Percentiles rank a stretch among this genome's conserved stretches.
These are phyloP conservation scores for Metopia argyrocephala DNA, from an alignment of 2,888 invertebrate genomes.

Conservation along the genomic window DNA sequence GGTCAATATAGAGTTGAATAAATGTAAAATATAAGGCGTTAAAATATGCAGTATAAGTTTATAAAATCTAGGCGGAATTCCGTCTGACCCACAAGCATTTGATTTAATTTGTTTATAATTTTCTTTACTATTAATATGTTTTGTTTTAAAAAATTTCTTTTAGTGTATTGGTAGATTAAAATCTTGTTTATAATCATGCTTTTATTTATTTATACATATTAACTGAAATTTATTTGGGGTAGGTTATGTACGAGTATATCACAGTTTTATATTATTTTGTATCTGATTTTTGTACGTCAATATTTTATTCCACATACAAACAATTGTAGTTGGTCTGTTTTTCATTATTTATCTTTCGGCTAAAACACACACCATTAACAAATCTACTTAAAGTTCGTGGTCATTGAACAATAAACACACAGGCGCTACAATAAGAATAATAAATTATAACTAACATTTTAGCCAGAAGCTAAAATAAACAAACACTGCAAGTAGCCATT, in stretches of 20 bases:
- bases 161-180: too few species aligned
- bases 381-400: constrained; percentile 50
- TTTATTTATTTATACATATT: constrained; percentile 33
- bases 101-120: too few species aligned
- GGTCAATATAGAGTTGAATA: too few species aligned
- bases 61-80: too few species aligned
- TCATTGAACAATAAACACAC: constrained; percentile 39
- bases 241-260: constrained; percentile 19
- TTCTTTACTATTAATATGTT: too few species aligned
- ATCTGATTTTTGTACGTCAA: too few species aligned
- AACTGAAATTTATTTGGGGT: constrained; percentile 37
- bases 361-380: constrained; percentile 12
- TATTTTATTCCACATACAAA: too few species aligned
- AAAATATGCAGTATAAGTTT: too few species aligned
- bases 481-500: constrained; percentile 3
- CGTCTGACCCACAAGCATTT: too few species aligned
- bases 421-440: constrained; percentile 56
- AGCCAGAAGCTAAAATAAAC: constrained; percentile 47
- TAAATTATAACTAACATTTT: constrained; percentile 58
- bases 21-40: too few species aligned
- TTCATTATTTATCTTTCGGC: constrained; percentile 32
- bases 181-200: too few species aligned
- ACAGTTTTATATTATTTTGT: background rate
- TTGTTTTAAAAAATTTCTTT: too few species aligned
- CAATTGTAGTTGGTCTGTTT: background rate